Evolutionary conservation across 1,140 invertebrate species (phyloP).

Genomic region (Tetramorium parvispinum): DNA sequence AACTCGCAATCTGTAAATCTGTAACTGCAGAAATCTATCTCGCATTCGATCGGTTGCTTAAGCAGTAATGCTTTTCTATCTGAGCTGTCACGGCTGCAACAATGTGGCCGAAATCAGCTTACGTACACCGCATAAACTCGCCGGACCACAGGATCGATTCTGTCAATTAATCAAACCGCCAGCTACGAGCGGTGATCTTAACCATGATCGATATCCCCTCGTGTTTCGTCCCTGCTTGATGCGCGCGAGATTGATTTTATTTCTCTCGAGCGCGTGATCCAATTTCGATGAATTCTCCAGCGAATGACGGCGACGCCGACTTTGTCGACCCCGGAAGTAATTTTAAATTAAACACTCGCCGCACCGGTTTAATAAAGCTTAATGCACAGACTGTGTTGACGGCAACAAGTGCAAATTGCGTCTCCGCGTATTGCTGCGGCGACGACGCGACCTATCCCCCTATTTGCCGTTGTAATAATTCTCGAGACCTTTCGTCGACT

Average conservation of each 20-base stretch:
- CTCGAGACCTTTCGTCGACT: slow-evolving; percentile 6
- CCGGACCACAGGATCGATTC: slow-evolving; percentile 25
- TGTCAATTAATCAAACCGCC: slow-evolving; percentile 36
- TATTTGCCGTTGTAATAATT: slow-evolving; percentile 58
- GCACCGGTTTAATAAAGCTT: slow-evolving; percentile 72
- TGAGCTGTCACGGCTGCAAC: slow-evolving; percentile 11
- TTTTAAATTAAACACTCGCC: slow-evolving; percentile 74
- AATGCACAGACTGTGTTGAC: slow-evolving; percentile 66
- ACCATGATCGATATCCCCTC: slow-evolving; percentile 24
- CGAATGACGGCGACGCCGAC: not conserved
- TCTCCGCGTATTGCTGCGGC: slow-evolving; percentile 14
- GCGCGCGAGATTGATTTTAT: slow-evolving; percentile 25
- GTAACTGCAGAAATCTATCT: not conserved
- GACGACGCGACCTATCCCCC: slow-evolving; percentile 6
- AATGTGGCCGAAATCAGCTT: slow-evolving; percentile 34
- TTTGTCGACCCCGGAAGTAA: slow-evolving; percentile 53
- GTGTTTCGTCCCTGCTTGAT: slow-evolving; percentile 21
- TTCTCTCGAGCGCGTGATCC: slow-evolving; percentile 29
- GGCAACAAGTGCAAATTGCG: slow-evolving; percentile 74
- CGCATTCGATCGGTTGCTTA: not conserved
- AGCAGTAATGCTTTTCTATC: slow-evolving; percentile 19
- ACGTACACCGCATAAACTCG: slow-evolving; percentile 28
- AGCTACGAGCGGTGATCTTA: slow-evolving; percentile 39
- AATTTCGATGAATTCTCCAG: slow-evolving; percentile 14
- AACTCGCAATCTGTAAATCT: not conserved